Conservation (phyloP, 2,888 invertebrate species). For the Azorinus chamasolen region DNA sequence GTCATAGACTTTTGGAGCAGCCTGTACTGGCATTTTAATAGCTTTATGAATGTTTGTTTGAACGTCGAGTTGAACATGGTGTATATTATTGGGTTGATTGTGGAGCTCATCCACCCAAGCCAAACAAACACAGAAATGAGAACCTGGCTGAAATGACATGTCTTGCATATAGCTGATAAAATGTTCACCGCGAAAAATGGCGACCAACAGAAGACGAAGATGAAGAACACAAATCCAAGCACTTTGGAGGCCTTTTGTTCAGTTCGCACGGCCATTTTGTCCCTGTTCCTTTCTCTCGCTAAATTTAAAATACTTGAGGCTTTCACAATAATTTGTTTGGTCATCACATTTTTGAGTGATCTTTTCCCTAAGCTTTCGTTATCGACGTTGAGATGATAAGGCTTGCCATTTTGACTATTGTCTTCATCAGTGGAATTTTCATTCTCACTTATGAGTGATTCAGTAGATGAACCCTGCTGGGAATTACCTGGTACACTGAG, state of each 20-base stretch:
- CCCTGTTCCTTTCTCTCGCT: constrained; percentile 65
- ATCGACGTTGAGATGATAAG: not conserved
- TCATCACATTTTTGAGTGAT: constrained; percentile 66
- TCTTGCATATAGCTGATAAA: constrained; percentile 90
- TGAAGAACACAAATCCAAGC: constrained; percentile 85
- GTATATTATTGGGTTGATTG: constrained; percentile 86
- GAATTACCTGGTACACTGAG: constrained; percentile 38
- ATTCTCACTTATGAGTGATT: constrained; percentile 50
- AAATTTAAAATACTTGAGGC: constrained; percentile 82
- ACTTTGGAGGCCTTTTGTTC: constrained; percentile 99
- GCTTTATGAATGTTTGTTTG: constrained; percentile 82
- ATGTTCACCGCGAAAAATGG: constrained; percentile 85
- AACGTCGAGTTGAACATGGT: constrained; percentile 86
- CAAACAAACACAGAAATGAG: constrained; percentile 84
- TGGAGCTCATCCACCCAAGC: constrained; percentile 86
- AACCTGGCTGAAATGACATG: constrained; percentile 89
- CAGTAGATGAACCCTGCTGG: constrained; percentile 41
- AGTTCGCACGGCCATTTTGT: constrained; percentile 88
- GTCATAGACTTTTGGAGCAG: constrained; percentile 32
- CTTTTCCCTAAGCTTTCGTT: constrained; percentile 25
- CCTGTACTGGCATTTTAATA: constrained; percentile 80
- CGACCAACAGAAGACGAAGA: constrained; percentile 85
- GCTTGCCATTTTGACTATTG: constrained; percentile 23
- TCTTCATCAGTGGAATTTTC: constrained; percentile 56
- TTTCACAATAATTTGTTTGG: constrained; percentile 81